phyloP scores from a whole-genome alignment of 2,888 invertebrate genomes.

The Agrotis puta region DNA sequence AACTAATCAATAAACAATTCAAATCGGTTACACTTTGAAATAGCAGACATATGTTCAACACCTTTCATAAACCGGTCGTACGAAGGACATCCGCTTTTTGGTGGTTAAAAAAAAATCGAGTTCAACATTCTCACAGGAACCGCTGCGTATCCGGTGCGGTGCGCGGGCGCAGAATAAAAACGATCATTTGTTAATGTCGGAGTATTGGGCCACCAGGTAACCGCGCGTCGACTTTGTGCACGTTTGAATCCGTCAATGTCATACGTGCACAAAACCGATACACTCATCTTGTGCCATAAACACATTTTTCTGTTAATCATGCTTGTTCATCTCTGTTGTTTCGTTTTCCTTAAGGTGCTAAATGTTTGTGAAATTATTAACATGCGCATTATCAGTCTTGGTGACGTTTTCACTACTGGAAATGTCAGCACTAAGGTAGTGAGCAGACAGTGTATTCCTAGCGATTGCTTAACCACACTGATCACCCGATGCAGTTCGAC shows the following conservation, averaged over 20 bases:
- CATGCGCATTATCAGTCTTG: too few relatives aligned
- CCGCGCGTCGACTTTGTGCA: constrained; percentile 69
- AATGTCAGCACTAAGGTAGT: too few relatives aligned
- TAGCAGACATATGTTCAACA: constrained; percentile 89
- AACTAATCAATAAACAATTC: constrained; percentile 64
- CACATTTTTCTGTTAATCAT: constrained; percentile 12
- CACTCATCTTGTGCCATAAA: constrained; percentile 14
- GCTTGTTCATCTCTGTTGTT: background rate
- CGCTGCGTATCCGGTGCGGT: constrained; percentile 89
- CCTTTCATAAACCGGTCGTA: constrained; percentile 90
- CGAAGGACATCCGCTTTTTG: constrained; percentile 91
- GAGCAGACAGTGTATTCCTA: too few relatives aligned
- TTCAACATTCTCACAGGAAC: constrained; percentile 91
- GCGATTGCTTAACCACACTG: too few relatives aligned
- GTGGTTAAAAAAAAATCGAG: constrained; percentile 84
- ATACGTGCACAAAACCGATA: constrained; percentile 47
- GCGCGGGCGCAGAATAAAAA: constrained; percentile 88
- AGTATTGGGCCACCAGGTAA: constrained; percentile 80
- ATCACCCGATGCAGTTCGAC: too few relatives aligned
- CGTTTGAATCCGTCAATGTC: constrained; percentile 73
- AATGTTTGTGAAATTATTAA: background rate
- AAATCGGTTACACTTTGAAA: constrained; percentile 78
- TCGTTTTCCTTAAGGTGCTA: background rate
- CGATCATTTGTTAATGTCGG: constrained; percentile 87
- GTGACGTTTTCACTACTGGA: too few relatives aligned